These are phyloP conservation scores for Epistrophe grossulariae DNA, from an alignment of 2,888 invertebrate species.

Conservation along the genomic window DNA sequence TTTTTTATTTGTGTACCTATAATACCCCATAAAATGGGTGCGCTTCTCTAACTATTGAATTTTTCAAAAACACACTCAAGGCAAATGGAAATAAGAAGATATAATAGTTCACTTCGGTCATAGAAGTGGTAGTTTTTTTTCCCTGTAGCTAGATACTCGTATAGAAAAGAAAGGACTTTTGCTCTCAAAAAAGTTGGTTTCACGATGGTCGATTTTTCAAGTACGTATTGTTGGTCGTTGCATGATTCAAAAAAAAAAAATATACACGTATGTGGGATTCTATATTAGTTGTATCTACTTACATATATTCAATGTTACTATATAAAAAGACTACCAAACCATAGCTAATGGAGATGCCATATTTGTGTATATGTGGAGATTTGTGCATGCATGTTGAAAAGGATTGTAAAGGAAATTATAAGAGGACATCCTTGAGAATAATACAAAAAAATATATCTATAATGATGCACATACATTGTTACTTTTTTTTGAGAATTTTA, in stretches of 20 bases:
- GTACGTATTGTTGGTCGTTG: not conserved
- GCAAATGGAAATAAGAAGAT: constrained; percentile 20
- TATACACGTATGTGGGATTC: not conserved
- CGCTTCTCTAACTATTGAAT: constrained; percentile 1
- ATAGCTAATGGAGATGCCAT: constrained; percentile 21
- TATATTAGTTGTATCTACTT: too few species aligned
- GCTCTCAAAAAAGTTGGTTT: not conserved
- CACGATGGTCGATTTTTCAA: constrained; percentile 21
- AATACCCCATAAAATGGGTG: constrained; percentile 22
- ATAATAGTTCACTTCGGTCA: constrained; percentile 6
- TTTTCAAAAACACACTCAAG: constrained; percentile 26
- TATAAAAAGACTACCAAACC: constrained; percentile 2
- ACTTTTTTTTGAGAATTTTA: not conserved
- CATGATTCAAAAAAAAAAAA: not conserved
- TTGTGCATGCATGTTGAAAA: not conserved
- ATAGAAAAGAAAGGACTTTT: not conserved
- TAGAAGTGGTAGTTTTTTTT: not conserved
- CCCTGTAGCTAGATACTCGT: not conserved
- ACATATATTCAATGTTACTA: constrained; percentile 9
- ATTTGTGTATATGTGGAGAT: not conserved
- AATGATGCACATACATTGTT: not conserved
- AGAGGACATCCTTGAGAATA: constrained; percentile 2
- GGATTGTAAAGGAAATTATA: not conserved
- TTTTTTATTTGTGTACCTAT: not conserved
- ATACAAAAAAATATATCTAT: not conserved